phyloP scores from a whole-genome alignment of 2,113 vertebrate species.

The Gobius niger region DNA sequence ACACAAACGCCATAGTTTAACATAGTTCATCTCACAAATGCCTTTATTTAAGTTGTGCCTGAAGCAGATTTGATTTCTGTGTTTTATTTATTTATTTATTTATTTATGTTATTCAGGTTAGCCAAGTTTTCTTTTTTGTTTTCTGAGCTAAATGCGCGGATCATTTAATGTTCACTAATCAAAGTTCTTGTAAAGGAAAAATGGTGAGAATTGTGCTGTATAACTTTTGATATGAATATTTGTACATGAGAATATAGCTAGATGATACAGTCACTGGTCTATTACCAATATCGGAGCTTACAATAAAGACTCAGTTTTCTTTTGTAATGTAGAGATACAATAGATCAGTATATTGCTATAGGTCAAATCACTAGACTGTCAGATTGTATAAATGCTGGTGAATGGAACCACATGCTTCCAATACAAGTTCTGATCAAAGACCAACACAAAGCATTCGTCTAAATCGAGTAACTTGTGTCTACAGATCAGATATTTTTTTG shows the following conservation, averaged over 20 bases:
- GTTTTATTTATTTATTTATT: constrained; percentile 54
- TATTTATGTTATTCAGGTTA: constrained; percentile 53
- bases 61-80: constrained; percentile 71
- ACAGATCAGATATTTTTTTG: constrained; percentile 66
- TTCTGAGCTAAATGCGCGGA: constrained; percentile 71
- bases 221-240: constrained; percentile 83
- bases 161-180: constrained; percentile 78
- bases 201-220: constrained; percentile 82
- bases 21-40: constrained; percentile 76
- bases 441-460: constrained; percentile 40
- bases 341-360: constrained; percentile 64
- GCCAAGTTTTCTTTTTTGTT: constrained; percentile 59
- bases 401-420: constrained; percentile 65
- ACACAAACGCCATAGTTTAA: constrained; percentile 69
- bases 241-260: constrained; percentile 80
- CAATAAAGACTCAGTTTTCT: constrained; percentile 52
- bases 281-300: constrained; percentile 70
- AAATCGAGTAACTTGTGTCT: constrained; percentile 59
- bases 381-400: constrained; percentile 70
- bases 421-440: not conserved
- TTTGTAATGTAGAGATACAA: constrained; percentile 63
- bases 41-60: constrained; percentile 81
- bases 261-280: constrained; percentile 73
- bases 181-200: constrained; percentile 78
- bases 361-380: constrained; percentile 63